A percentile compares a stretch with the other conserved stretches of the same genome.
phyloP scores from a whole-genome alignment of 2,797 vertebrate genomes.

The Xiphophorus birchmanni region DNA sequence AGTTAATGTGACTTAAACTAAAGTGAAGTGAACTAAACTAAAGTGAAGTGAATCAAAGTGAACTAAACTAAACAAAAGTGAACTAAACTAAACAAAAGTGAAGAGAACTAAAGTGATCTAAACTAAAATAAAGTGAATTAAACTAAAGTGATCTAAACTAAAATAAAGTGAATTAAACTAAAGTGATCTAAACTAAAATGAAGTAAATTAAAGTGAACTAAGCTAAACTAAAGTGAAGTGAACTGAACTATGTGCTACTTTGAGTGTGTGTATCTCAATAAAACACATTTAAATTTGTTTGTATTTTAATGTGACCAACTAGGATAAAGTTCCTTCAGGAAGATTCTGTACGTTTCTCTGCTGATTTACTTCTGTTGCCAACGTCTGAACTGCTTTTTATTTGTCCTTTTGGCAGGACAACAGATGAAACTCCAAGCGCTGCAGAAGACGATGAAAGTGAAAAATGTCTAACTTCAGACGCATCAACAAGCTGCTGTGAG shows the following conservation, averaged over 20 bases:
- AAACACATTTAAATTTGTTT: not conserved
- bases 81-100: too few species aligned
- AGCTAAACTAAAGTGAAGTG: too few species aligned
- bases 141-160: too few species aligned
- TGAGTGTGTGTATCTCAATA: not conserved
- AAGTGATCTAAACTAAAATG: too few species aligned
- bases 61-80: too few species aligned
- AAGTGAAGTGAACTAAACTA: too few species aligned
- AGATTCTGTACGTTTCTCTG: not conserved
- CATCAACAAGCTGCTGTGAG: slow-evolving; percentile 2
- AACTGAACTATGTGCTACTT: not conserved
- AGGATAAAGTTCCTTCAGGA: not conserved
- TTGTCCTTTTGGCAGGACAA: slow-evolving; percentile 36
- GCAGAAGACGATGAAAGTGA: slow-evolving; percentile 19
- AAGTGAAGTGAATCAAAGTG: too few species aligned
- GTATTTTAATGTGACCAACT: not conserved
- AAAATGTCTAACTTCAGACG: slow-evolving; percentile 19
- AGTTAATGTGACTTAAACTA: too few species aligned
- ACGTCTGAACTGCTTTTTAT: not conserved
- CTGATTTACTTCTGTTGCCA: not conserved
- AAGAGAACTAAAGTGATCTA: too few species aligned
- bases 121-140: too few species aligned
- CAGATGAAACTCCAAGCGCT: slow-evolving; percentile 8
- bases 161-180: too few species aligned
- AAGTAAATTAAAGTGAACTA: too few species aligned